Evolutionary conservation across 1,140 invertebrate genomes (phyloP).

Genomic region (Rhyzopertha dominica): DNA sequence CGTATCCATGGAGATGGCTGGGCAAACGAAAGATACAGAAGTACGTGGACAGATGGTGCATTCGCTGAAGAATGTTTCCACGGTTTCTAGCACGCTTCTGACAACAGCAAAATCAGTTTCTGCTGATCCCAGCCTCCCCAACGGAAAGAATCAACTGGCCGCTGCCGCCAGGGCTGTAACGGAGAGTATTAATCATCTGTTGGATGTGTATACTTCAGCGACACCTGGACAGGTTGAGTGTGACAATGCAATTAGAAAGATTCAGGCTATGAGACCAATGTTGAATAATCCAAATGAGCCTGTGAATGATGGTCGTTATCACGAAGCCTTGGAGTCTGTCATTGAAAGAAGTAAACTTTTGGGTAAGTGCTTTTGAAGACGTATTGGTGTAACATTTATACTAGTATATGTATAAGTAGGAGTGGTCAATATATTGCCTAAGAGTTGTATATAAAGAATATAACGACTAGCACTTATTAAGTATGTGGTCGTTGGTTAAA

Average conservation of each 20-base stretch:
- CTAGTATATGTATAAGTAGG: too few species aligned
- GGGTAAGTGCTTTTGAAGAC: slow-evolving; percentile 49
- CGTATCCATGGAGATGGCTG: slow-evolving; percentile 77
- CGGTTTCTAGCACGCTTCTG: slow-evolving; percentile 82
- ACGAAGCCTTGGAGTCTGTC: slow-evolving; percentile 89
- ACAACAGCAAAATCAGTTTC: slow-evolving; percentile 84
- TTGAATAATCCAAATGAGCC: slow-evolving; percentile 85
- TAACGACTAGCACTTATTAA: too few species aligned
- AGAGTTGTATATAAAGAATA: too few species aligned
- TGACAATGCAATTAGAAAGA: slow-evolving; percentile 91
- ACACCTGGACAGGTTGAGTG: slow-evolving; percentile 93
- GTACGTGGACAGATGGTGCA: slow-evolving; percentile 74
- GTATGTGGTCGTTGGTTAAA: too few species aligned
- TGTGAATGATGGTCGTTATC: slow-evolving; percentile 84
- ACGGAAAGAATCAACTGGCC: slow-evolving; percentile 83
- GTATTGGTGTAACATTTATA: too few species aligned
- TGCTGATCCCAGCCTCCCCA: slow-evolving; percentile 82
- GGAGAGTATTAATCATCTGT: slow-evolving; percentile 87
- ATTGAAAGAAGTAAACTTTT: slow-evolving; percentile 89
- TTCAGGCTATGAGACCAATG: slow-evolving; percentile 76
- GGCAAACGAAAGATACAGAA: slow-evolving; percentile 67
- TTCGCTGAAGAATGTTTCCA: slow-evolving; percentile 81
- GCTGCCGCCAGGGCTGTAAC: slow-evolving; percentile 84
- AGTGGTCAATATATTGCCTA: too few species aligned
- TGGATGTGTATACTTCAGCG: slow-evolving; percentile 76